These are phyloP conservation scores for Lepus townsendii DNA, from an alignment of 2,797 vertebrate genomes.

Conservation along the genomic window DNA sequence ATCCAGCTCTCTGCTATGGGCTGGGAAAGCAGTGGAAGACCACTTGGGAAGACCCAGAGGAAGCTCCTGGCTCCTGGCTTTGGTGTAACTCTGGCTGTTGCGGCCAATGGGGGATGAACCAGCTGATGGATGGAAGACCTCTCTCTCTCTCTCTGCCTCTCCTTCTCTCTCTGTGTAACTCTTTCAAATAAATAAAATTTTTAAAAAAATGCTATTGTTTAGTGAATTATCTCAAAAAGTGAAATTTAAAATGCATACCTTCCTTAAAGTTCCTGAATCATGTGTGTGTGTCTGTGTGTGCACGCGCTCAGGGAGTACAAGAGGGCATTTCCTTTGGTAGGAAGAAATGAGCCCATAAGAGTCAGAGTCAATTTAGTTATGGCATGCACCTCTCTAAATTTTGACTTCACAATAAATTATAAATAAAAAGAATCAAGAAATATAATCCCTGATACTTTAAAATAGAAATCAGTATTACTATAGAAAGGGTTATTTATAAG, in stretches of 20 bases:
- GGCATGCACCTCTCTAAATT: background rate
- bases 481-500: constrained; percentile 1
- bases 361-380: constrained; percentile 61
- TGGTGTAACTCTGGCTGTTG: no score
- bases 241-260: constrained; percentile 66
- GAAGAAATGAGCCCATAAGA: constrained; percentile 54
- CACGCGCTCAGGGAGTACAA: background rate
- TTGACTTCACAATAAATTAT: constrained; percentile 52
- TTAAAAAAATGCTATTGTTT: background rate
- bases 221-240: constrained; percentile 45
- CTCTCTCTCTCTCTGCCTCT: no score
- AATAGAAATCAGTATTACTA: constrained; percentile 47
- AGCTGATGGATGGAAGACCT: no score
- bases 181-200: no score
- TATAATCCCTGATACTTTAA: constrained; percentile 34
- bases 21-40: no score
- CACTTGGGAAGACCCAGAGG: no score
- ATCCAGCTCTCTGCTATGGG: no score
- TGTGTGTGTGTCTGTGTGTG: constrained; percentile 17
- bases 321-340: constrained; percentile 51
- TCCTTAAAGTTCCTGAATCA: constrained; percentile 58
- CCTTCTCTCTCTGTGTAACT: no score
- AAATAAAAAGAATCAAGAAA: constrained; percentile 59
- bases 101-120: no score
- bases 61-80: no score